Evolutionary conservation across 1,140 invertebrate genomes (phyloP).

Genomic region (Hyles euphorbiae): DNA sequence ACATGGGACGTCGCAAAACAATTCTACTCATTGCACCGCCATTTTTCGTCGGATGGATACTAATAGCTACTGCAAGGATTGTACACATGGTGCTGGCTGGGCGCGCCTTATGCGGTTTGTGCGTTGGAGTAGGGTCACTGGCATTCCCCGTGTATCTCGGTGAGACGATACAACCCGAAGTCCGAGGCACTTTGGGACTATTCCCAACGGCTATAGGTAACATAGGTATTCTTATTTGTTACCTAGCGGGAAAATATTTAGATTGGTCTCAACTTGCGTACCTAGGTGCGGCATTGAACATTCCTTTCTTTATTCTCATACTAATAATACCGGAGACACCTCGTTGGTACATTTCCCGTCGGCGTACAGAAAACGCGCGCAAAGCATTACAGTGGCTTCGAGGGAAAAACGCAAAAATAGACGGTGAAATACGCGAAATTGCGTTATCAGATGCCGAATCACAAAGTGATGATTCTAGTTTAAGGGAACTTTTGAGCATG

Average conservation of each 20-base stretch:
- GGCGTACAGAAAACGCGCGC: constrained; percentile 82
- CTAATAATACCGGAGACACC: constrained; percentile 94
- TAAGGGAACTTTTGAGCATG: constrained; percentile 79
- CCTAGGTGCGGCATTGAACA: constrained; percentile 82
- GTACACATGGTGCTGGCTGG: constrained; percentile 84
- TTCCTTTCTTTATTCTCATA: constrained; percentile 87
- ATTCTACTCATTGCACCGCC: constrained; percentile 88
- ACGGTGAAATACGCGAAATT: constrained; percentile 87
- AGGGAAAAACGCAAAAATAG: constrained; percentile 85
- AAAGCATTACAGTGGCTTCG: constrained; percentile 88
- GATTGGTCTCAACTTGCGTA: constrained; percentile 88
- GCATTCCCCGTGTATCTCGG: constrained; percentile 93
- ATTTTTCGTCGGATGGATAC: constrained; percentile 88
- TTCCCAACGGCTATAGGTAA: constrained; percentile 94
- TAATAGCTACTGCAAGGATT: constrained; percentile 84
- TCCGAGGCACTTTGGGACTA: constrained; percentile 90
- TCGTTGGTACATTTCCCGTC: constrained; percentile 89
- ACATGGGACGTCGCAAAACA: constrained; percentile 88
- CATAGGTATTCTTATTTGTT: constrained; percentile 88
- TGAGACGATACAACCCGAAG: constrained; percentile 93
- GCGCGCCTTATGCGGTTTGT: constrained; percentile 87
- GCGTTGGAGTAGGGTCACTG: constrained; percentile 90
- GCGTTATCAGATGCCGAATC: constrained; percentile 84
- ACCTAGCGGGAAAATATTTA: constrained; percentile 84
- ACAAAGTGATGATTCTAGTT: constrained; percentile 70